Conservation (phyloP, 2,797 vertebrate genomes). For the Rhinoraja longicauda region DNA sequence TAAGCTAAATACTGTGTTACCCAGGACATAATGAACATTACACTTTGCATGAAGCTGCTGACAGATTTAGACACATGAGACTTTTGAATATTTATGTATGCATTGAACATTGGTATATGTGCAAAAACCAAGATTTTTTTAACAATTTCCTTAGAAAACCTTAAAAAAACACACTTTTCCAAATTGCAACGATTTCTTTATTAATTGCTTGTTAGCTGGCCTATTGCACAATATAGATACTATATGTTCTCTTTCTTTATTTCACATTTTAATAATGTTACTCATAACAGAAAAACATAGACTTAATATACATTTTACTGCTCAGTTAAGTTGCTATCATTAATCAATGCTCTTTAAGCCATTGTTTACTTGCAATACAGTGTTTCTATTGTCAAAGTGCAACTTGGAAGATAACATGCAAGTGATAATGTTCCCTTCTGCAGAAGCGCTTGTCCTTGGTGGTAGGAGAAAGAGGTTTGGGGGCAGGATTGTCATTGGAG, state of each 20-base stretch:
- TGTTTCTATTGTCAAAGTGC: too few species aligned
- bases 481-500: too few species aligned
- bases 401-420: too few species aligned
- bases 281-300: not conserved
- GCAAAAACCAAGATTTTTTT: not conserved
- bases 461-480: too few species aligned
- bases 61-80: not conserved
- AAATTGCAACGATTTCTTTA: not conserved
- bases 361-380: not conserved
- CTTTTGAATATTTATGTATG: not conserved
- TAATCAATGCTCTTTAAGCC: not conserved
- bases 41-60: not conserved
- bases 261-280: not conserved
- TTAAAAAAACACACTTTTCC: not conserved
- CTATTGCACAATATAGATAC: not conserved
- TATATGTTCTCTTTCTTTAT: not conserved
- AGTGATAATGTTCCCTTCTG: too few species aligned
- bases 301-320: not conserved
- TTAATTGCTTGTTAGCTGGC: not conserved
- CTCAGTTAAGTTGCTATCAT: not conserved
- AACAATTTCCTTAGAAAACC: not conserved
- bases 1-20: not conserved
- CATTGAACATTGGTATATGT: not conserved
- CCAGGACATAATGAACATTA: not conserved
- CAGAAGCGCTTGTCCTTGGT: too few species aligned